These are phyloP conservation scores for Drosophila cracens DNA, from an alignment of 2,888 invertebrate species.

Conservation along the genomic window DNA sequence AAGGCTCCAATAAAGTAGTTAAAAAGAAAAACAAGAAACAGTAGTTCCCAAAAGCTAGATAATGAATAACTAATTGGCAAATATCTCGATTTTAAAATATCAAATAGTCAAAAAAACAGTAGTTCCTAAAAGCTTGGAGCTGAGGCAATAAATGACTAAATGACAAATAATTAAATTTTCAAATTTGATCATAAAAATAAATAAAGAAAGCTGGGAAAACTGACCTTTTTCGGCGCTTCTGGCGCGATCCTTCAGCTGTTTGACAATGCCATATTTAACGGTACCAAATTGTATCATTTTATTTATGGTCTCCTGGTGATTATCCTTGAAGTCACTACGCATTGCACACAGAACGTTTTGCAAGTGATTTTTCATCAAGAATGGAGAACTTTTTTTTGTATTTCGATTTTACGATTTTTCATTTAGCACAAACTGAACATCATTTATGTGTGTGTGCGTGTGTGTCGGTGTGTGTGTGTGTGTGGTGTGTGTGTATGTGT, in stretches of 20 bases:
- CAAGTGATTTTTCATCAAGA: constrained; percentile 84
- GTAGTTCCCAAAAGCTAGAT: background rate
- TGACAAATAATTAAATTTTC: background rate
- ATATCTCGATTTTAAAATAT: background rate
- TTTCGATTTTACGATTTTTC: constrained; percentile 1
- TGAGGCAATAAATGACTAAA: background rate
- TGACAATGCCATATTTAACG: constrained; percentile 88
- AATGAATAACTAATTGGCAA: background rate
- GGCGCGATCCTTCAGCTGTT: constrained; percentile 85
- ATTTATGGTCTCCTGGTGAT: constrained; percentile 85
- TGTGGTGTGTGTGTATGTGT: constrained; percentile 9
- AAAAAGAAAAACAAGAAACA: background rate
- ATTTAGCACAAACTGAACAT: constrained; percentile 48
- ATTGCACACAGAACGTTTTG: constrained; percentile 84
- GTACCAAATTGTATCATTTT: constrained; percentile 89
- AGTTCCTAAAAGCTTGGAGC: no score
- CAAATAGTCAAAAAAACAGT: background rate
- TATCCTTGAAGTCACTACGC: constrained; percentile 85
- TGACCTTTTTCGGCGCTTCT: constrained; percentile 84
- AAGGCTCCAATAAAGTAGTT: background rate
- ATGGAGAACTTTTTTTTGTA: constrained; percentile 22
- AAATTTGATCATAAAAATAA: background rate
- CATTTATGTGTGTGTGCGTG: constrained; percentile 11
- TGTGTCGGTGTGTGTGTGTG: background rate
- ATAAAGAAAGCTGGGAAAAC: constrained; percentile 31